Percentiles rank a stretch among this genome's conserved stretches.
These are phyloP conservation scores for Plectropomus leopardus DNA, from an alignment of 2,113 vertebrate species.

Conservation along the genomic window DNA sequence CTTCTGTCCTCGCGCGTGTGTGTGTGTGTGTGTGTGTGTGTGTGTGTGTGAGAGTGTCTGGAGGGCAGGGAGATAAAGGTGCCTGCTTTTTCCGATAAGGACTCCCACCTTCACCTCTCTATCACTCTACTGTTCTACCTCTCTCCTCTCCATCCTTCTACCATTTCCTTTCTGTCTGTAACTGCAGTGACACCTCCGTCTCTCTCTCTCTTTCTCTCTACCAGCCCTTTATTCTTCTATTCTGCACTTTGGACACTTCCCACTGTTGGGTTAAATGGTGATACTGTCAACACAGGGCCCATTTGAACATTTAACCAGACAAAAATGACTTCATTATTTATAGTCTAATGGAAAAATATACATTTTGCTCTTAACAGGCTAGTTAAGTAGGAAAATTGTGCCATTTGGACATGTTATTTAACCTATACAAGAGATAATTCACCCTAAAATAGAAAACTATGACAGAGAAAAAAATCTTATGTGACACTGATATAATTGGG, in stretches of 20 bases:
- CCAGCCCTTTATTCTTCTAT: neutral
- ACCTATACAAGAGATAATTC: neutral
- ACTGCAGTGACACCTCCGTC: conserved; percentile 14
- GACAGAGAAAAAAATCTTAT: neutral
- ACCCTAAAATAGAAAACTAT: neutral
- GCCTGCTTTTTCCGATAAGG: conserved; percentile 82
- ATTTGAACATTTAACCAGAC: neutral
- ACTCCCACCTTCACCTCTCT: conserved; percentile 79
- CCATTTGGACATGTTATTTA: neutral
- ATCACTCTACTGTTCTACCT: conserved; percentile 70
- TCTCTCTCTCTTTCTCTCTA: conserved; percentile 20
- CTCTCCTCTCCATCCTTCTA: conserved; percentile 54
- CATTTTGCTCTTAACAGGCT: neutral
- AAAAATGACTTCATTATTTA: neutral
- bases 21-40: conserved; percentile 46
- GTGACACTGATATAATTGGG: too few relatives aligned
- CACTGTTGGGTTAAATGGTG: conserved; percentile 6
- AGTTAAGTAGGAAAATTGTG: neutral
- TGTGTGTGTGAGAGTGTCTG: conserved; percentile 62
- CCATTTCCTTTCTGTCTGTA: conserved; percentile 38
- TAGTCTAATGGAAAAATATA: neutral
- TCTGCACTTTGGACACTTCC: neutral
- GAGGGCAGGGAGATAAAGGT: conserved; percentile 77
- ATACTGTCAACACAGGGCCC: neutral
- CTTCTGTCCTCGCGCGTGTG: conserved; percentile 1